These are phyloP conservation scores for Anoura caudifer DNA, from an alignment of 2,113 vertebrate genomes.

Conservation along the genomic window DNA sequence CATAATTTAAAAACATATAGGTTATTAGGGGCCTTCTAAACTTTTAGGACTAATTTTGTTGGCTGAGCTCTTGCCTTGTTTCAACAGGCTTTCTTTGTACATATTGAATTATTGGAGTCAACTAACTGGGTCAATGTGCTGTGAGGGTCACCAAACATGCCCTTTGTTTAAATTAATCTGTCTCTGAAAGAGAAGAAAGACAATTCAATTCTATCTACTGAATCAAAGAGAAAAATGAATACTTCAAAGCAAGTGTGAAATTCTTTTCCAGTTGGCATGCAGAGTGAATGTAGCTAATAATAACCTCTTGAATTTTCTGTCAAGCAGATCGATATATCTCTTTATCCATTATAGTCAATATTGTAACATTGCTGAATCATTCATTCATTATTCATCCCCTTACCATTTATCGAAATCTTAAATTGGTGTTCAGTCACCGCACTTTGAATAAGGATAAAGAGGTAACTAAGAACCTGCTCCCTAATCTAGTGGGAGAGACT, in stretches of 20 bases:
- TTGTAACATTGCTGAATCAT: background rate
- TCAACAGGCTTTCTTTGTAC: background rate
- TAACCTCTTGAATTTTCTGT: slow-evolving; percentile 32
- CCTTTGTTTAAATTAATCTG: slow-evolving; percentile 47
- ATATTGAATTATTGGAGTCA: slow-evolving; percentile 21
- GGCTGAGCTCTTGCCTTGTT: slow-evolving; percentile 25
- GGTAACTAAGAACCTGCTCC: background rate
- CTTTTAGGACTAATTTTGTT: slow-evolving; percentile 5
- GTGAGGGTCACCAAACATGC: slow-evolving; percentile 24
- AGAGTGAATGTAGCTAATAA: slow-evolving; percentile 32
- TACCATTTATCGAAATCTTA: slow-evolving; percentile 10
- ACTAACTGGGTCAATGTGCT: background rate
- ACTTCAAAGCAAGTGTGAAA: slow-evolving; percentile 51
- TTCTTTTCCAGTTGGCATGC: slow-evolving; percentile 43
- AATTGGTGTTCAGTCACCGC: background rate
- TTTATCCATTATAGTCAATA: background rate
- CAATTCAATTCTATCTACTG: background rate
- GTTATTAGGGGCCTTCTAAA: background rate
- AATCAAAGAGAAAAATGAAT: slow-evolving; percentile 52
- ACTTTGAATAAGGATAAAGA: background rate
- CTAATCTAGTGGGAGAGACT: background rate
- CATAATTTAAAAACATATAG: background rate
- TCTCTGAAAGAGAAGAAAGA: slow-evolving; percentile 24
- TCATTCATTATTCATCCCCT: slow-evolving; percentile 21
- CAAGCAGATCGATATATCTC: slow-evolving; percentile 15